Percentiles rank a stretch among this genome's conserved stretches.
These are phyloP conservation scores for Indri indri DNA, from an alignment of 2,113 vertebrate genomes.

Conservation along the genomic window DNA sequence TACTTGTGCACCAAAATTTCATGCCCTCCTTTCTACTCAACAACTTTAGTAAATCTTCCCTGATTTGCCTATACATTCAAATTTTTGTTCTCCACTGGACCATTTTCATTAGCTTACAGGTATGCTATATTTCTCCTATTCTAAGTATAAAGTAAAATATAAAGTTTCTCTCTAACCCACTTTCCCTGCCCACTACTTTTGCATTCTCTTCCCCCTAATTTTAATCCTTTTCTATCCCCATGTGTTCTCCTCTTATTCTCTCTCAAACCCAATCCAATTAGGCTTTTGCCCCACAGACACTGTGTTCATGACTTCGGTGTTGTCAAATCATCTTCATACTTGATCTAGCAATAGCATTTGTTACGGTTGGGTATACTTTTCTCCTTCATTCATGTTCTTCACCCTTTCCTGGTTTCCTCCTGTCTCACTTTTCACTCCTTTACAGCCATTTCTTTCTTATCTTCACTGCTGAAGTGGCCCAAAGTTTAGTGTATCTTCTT, in stretches of 20 bases:
- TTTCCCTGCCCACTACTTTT: not conserved
- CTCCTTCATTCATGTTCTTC: not conserved
- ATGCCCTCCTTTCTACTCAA: not conserved
- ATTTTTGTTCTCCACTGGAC: not conserved
- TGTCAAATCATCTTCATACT: not conserved
- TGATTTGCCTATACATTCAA: not conserved
- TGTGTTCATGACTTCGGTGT: not conserved
- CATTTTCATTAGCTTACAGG: not conserved
- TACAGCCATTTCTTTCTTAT: not conserved
- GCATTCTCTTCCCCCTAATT: not conserved
- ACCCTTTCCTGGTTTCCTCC: not conserved
- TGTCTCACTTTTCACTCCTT: not conserved
- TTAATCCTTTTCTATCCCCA: not conserved
- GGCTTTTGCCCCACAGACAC: not conserved
- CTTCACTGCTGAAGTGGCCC: too few species aligned
- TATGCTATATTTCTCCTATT: not conserved
- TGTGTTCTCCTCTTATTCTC: too few species aligned
- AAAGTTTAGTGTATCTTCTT: not conserved
- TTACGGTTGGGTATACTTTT: not conserved
- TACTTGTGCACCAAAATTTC: not conserved
- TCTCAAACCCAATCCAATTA: not conserved
- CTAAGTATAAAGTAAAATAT: not conserved
- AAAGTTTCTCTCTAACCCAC: not conserved
- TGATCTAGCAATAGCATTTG: not conserved
- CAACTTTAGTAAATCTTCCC: not conserved